A percentile compares a stretch with the other conserved stretches of the same genome.
These are phyloP conservation scores for Eupithecia vulgata DNA, from an alignment of 2,888 invertebrate genomes.

Conservation along the genomic window DNA sequence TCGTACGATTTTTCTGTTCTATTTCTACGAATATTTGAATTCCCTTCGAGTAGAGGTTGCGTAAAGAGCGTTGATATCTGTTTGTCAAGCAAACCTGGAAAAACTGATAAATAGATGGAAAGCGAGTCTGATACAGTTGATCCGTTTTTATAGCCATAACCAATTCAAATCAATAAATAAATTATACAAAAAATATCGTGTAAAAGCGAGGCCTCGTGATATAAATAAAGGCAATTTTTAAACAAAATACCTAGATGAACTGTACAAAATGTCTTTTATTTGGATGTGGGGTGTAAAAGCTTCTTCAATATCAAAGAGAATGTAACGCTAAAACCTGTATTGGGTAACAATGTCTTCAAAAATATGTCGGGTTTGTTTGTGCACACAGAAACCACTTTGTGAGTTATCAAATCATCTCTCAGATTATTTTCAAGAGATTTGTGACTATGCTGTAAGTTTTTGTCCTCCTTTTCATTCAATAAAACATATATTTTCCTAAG, in stretches of 20 bases:
- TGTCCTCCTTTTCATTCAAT: background rate
- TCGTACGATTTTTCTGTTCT: background rate
- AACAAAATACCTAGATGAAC: background rate
- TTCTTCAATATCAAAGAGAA: background rate
- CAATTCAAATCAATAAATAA: background rate
- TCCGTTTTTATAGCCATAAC: background rate
- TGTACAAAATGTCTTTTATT: background rate
- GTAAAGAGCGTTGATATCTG: background rate
- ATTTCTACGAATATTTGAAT: background rate
- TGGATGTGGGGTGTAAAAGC: background rate
- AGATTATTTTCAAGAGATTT: constrained; percentile 4
- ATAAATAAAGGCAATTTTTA: background rate
- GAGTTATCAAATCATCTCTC: background rate
- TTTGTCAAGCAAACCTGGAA: background rate
- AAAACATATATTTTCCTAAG: background rate
- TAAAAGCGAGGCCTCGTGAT: background rate
- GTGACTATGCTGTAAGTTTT: constrained; percentile 5
- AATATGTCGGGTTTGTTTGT: constrained; percentile 3
- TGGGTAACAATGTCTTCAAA: constrained; percentile 3
- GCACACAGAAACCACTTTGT: constrained; percentile 1
- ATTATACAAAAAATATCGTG: background rate
- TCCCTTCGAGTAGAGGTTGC: background rate
- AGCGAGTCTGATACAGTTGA: background rate
- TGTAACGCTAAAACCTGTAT: background rate
- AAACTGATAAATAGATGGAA: background rate